Base-by-base conservation (phyloP, 1,140 invertebrate genomes). In the Drosophila tropicalis region DNA sequence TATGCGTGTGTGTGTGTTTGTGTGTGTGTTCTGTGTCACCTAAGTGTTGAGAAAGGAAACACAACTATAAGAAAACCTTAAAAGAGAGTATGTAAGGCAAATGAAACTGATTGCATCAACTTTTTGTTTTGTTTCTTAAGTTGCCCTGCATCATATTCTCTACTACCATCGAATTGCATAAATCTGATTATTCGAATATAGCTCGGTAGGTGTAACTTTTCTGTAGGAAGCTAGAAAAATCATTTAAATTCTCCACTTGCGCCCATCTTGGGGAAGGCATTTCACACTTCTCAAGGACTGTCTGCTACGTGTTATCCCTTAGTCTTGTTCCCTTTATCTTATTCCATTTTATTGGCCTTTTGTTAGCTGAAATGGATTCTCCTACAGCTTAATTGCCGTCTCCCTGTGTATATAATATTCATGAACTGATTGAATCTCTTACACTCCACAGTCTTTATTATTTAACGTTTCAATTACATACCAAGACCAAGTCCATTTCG, bases 381-480 rank as follows among this genome's bases (percentile, higher is more conserved):
- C 1, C 25, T 9, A 57, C n/a, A 36, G 60, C 56, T 84, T 80
- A 87, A 87, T 86, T 86, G 83, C 72, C 62, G 58, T 68, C 72
- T 72, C 17, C 62, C 36, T 44, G 34, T 62, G 47, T 70, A 36
- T 51, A 63, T 36, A 36, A 62, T 77, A 77, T 78, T 71, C 79
- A 72, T 74, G 83, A 72, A 80, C 84, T 89, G 83, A 87, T 87
- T 87, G 83, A 87, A 87, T 87, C 83, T 83, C 69, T 62, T 71
- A 68, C 76, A 68, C 79, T 80, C 76, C 80, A 89, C 76, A 77
- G 70, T 72, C 83, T 89, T 87, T 83, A 87, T 87, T 89, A 89
- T 87, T 87, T 87, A 87, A 83, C 80, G 67, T 89, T 87, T 89
- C 84, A 89, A 89, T 89, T 89, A 89, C 73, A 84, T 68, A 62